A percentile compares a stretch with the other conserved stretches of the same genome.
Conservation (phyloP, 2,113 vertebrate species). For the Chauna torquata region DNA sequence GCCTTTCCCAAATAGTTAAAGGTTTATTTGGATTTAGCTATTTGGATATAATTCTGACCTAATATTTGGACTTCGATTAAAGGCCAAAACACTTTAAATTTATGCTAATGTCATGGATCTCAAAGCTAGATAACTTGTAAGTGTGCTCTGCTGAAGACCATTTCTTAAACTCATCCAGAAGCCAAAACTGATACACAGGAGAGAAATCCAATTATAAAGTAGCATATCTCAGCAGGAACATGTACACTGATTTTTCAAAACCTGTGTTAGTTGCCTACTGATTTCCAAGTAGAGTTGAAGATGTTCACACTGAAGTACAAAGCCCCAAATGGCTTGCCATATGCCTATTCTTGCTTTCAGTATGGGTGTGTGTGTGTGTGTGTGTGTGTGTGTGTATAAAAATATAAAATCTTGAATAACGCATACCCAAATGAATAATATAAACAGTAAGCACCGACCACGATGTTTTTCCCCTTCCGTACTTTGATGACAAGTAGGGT, state of each 20-base stretch:
- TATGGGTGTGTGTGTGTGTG: neutral
- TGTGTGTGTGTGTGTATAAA: neutral
- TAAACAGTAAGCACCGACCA: neutral
- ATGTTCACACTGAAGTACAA: neutral
- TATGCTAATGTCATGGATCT: neutral
- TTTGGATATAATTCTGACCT: constrained; percentile 5
- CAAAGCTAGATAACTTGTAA: neutral
- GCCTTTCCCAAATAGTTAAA: neutral
- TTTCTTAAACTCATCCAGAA: neutral
- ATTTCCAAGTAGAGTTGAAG: neutral
- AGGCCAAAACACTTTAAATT: neutral
- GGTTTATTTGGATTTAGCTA: neutral
- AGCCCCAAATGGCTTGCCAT: neutral
- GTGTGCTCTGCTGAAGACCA: neutral
- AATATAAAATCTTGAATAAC: neutral
- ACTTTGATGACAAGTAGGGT: neutral
- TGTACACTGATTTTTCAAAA: neutral
- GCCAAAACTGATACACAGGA: neutral
- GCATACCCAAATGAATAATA: neutral
- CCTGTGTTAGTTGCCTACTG: neutral
- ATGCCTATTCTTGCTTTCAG: neutral
- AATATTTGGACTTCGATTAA: constrained; percentile 1
- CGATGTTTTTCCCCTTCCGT: neutral
- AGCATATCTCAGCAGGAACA: neutral
- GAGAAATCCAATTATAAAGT: neutral